Percentiles rank a stretch among this genome's conserved stretches.
Evolutionary conservation across 2,797 vertebrate species (phyloP).

Genomic region (Eutrigla gurnardus): DNA sequence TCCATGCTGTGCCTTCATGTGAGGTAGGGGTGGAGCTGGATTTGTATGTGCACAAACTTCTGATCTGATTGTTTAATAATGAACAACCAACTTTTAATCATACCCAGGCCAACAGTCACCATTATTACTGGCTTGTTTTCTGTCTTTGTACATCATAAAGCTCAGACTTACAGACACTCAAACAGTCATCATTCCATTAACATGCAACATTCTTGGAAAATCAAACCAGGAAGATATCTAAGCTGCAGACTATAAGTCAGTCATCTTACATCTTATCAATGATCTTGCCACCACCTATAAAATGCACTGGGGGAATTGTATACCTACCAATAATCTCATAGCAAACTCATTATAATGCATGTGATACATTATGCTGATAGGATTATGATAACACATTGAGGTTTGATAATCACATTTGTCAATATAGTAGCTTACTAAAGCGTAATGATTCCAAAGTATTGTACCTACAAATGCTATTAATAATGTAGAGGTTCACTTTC

Average conservation of each 20-base stretch:
- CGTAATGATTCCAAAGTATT: constrained; percentile 17
- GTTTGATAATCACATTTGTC: constrained; percentile 25
- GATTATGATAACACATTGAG: constrained; percentile 30
- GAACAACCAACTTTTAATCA: too few relatives aligned
- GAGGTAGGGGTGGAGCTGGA: neutral
- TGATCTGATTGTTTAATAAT: too few relatives aligned
- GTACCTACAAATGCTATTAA: constrained; percentile 9
- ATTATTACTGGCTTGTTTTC: too few relatives aligned
- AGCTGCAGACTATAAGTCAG: neutral
- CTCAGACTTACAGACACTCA: too few relatives aligned
- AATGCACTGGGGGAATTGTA: constrained; percentile 9
- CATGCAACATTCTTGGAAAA: too few relatives aligned
- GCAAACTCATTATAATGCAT: constrained; percentile 33
- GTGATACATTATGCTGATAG: constrained; percentile 14
- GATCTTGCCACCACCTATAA: constrained; percentile 17
- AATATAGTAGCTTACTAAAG: neutral
- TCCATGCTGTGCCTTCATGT: constrained; percentile 21
- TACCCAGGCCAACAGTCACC: too few relatives aligned
- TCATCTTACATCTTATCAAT: constrained; percentile 20
- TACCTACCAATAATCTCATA: constrained; percentile 20
- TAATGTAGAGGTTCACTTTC: neutral
- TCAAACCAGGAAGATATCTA: too few relatives aligned
- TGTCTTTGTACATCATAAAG: too few relatives aligned
- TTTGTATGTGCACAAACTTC: constrained; percentile 3
- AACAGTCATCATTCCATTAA: too few relatives aligned